Evolutionary conservation across 2,797 vertebrate species (phyloP).

Genomic region (Hozukius guyotensis): DNA sequence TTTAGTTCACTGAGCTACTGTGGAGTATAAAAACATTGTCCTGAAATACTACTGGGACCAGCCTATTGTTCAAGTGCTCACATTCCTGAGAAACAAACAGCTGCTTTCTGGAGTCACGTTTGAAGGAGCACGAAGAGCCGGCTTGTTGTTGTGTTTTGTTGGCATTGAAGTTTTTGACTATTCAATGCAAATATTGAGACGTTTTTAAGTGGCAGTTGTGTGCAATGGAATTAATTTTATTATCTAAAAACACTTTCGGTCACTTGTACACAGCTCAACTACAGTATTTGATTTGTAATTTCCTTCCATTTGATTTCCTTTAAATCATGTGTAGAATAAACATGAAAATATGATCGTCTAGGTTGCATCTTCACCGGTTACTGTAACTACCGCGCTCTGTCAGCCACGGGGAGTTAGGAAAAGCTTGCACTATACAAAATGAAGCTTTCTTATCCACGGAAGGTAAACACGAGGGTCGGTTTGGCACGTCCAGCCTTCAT

Average conservation of each 20-base stretch:
- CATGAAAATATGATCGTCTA: not conserved
- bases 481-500: conserved; percentile 69
- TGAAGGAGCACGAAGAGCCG: conserved; percentile 33
- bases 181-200: conserved; percentile 10
- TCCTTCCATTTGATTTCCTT: conserved; percentile 22
- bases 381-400: not conserved
- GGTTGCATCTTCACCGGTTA: not conserved
- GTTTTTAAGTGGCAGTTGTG: conserved; percentile 58
- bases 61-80: conserved; percentile 65
- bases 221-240: conserved; percentile 24
- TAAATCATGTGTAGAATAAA: conserved; percentile 3
- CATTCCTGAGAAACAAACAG: conserved; percentile 78
- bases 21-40: conserved; percentile 65
- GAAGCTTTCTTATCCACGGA: not conserved
- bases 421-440: conserved; percentile 15
- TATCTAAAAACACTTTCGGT: conserved; percentile 36
- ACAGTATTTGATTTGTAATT: conserved; percentile 16
- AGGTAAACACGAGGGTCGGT: conserved; percentile 41
- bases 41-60: conserved; percentile 59
- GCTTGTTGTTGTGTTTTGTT: conserved; percentile 26
- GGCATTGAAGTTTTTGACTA: conserved; percentile 12
- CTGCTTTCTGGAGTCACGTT: conserved; percentile 56
- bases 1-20: conserved; percentile 55
- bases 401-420: not conserved
- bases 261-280: not conserved